Percentiles rank a stretch among this genome's conserved stretches.
These are phyloP conservation scores for Zaprionus davidi DNA, from an alignment of 1,140 invertebrate genomes.

Conservation along the genomic window DNA sequence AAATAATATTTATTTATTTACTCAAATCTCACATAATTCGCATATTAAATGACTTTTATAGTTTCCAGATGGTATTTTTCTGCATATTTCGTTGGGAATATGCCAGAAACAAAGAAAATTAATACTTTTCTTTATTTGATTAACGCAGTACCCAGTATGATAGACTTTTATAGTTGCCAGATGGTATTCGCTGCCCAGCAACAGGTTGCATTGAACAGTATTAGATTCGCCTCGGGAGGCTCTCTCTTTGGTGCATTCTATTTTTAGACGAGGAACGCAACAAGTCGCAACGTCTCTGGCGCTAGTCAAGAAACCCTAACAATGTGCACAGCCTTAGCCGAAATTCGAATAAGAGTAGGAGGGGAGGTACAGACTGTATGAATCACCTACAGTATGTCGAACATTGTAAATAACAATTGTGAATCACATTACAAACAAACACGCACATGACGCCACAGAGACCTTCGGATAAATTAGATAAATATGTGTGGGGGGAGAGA, in stretches of 20 bases:
- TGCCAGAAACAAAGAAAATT: neutral
- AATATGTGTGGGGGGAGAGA: neutral
- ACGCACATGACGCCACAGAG: slow-evolving; percentile 36
- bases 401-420: slow-evolving; percentile 21
- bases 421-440: slow-evolving; percentile 63
- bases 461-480: slow-evolving; percentile 43
- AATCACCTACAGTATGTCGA: slow-evolving; percentile 9
- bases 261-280: slow-evolving; percentile 39
- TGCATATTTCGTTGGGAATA: neutral
- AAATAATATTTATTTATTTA: neutral
- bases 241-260: neutral
- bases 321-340: neutral
- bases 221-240: slow-evolving; percentile 2
- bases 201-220: slow-evolving; percentile 23
- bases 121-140: neutral
- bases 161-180: slow-evolving; percentile 5
- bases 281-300: slow-evolving; percentile 1
- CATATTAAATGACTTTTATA: neutral
- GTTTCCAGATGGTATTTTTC: neutral
- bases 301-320: slow-evolving; percentile 17
- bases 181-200: slow-evolving; percentile 23
- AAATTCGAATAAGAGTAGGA: neutral
- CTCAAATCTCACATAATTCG: neutral
- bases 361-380: neutral
- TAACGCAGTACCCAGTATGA: neutral